Conservation (phyloP, 64 coral and sea anemone species). For the Catalaphyllia jardinei region DNA sequence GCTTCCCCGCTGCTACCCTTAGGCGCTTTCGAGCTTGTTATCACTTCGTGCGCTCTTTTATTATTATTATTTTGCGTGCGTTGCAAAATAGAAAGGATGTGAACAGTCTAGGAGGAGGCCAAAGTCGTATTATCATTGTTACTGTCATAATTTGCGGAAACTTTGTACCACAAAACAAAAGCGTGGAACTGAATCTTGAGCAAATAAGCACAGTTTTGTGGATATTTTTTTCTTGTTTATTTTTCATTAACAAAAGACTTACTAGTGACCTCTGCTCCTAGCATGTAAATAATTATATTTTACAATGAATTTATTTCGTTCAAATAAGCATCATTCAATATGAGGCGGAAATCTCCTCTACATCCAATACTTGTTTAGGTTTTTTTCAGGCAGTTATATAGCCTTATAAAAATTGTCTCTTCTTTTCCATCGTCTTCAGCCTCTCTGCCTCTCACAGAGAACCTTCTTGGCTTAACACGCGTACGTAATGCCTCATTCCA, state of each 20-base stretch:
- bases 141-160: too few species aligned
- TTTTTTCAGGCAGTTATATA: not conserved
- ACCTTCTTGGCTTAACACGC: too few species aligned
- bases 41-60: not conserved
- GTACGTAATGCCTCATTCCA: too few species aligned
- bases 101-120: too few species aligned
- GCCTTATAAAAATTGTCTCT: not conserved
- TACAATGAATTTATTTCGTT: constrained; percentile 9
- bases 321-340: constrained; percentile 13
- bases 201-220: not conserved
- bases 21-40: not conserved
- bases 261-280: not conserved
- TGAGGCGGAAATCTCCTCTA: not conserved
- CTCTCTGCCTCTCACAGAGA: too few species aligned
- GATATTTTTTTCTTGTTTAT: not conserved
- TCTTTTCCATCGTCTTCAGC: not conserved
- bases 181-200: too few species aligned
- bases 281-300: not conserved
- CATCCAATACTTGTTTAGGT: not conserved
- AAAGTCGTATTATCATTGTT: too few species aligned
- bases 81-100: too few species aligned
- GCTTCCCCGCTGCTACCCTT: too few species aligned
- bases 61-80: too few species aligned
- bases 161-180: too few species aligned
- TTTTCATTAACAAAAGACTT: not conserved